Evolutionary conservation across 2,888 invertebrate genomes (phyloP), one percentile per base, ranked within the genome.

Genomic region (Pyrochroa serraticornis): DNA sequence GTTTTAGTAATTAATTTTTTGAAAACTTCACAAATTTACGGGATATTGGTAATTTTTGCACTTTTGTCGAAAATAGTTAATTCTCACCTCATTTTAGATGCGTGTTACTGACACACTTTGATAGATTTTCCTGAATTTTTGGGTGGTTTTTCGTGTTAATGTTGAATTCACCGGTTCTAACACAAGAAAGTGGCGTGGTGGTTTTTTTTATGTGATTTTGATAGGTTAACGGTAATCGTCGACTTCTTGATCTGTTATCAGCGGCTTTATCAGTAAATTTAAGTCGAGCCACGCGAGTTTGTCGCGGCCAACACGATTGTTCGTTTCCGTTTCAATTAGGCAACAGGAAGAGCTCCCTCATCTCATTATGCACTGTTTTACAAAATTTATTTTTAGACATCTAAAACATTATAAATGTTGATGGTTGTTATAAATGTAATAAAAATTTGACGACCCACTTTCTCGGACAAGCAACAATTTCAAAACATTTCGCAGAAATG

Each of bases 311-410:
- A 70, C 75, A 74, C 78, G 77, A 80, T 80, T 80, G 79, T 75
- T 75, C 75, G 77, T 75, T 79, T 80, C 79, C 79, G 79, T 77
- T 79, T 79, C 78, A 79, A 79, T 79, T 79, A 78, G 74, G 70
- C 72, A 71, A 77, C 78, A 79, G 79, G 79, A 79, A 79, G 77
- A 77, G 77, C 77, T 78, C 79, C 79, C 78, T 79, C 77, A 79
- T 78, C 77, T 79, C 79, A 79, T 79, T 78, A 79, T 79, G 79
- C 78, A 76, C 72, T 76, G 78, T 77, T 79, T 78, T 77, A 78
- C 77, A 75, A 77, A 77, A 75, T 78, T 77, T 78, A 79, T 79
- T 78, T 77, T 77, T 79, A 79, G 77, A 76, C 64, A 55, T 50
- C 49, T 46, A 55, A 50, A 51, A 58, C 45, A 53, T 58, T 58